A percentile compares a stretch with the other conserved stretches of the same genome.
Conservation (phyloP, 1,140 invertebrate genomes). For the Aleiodes sp. region DNA sequence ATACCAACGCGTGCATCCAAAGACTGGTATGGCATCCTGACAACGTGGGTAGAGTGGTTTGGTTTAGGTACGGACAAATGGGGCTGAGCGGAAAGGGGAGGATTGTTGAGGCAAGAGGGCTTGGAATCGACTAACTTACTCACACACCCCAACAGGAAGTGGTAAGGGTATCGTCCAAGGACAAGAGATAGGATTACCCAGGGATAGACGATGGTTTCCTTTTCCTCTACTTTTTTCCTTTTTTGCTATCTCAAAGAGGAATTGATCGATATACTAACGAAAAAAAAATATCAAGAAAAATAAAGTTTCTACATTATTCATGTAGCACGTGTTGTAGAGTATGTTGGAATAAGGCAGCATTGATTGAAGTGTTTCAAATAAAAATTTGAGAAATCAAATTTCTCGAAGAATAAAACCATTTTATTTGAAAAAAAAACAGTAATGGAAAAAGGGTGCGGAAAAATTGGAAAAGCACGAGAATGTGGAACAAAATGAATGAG, state of each 20-base stretch:
- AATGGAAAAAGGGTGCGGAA: not conserved
- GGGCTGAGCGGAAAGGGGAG: not conserved
- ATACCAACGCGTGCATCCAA: not conserved
- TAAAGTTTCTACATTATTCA: not conserved
- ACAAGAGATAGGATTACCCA: not conserved
- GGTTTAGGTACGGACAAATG: constrained; percentile 9
- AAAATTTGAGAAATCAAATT: not conserved
- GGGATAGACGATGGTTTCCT: not conserved
- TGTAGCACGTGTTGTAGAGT: not conserved
- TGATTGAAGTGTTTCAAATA: not conserved
- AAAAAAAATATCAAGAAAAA: not conserved
- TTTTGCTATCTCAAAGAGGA: not conserved
- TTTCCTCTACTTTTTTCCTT: not conserved
- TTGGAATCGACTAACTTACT: not conserved
- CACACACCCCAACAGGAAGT: constrained; percentile 7
- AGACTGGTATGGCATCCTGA: constrained; percentile 13
- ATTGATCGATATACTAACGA: not conserved
- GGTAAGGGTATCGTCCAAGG: not conserved
- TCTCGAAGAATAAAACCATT: not conserved
- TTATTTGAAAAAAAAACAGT: not conserved
- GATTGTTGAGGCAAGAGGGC: not conserved
- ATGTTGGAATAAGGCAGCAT: not conserved
- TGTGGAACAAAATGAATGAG: no score
- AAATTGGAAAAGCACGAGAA: not conserved
- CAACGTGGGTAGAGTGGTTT: constrained; percentile 3